A percentile compares a stretch with the other conserved stretches of the same genome.
Conservation (phyloP, 2,113 vertebrate species). For the Odocoileus hemionus region DNA sequence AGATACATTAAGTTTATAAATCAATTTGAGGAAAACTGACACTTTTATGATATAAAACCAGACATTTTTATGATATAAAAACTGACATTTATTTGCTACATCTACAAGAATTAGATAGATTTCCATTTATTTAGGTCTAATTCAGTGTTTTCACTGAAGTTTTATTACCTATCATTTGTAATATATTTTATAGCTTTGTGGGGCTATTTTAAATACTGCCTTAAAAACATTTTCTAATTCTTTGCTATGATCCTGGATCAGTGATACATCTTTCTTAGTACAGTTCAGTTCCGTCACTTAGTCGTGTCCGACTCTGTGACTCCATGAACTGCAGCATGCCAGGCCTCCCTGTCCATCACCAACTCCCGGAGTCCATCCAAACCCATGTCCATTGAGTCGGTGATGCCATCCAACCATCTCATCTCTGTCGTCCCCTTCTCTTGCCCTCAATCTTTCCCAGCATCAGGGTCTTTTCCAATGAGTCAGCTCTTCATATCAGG, state of each 20-base stretch:
- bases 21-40: not conserved
- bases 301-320: too few relatives aligned
- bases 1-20: not conserved
- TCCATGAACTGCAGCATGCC: too few relatives aligned
- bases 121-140: not conserved
- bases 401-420: too few relatives aligned
- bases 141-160: not conserved
- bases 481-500: too few relatives aligned
- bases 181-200: not conserved
- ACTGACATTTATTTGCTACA: not conserved
- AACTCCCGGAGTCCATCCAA: too few relatives aligned
- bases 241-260: not conserved
- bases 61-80: not conserved
- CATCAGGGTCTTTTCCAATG: too few relatives aligned
- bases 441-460: too few relatives aligned
- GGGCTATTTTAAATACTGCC: not conserved
- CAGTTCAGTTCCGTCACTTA: not conserved
- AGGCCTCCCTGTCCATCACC: too few relatives aligned
- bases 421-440: too few relatives aligned
- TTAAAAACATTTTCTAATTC: not conserved
- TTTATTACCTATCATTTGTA: constrained; percentile 16
- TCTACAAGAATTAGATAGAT: not conserved
- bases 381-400: too few relatives aligned
- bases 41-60: not conserved
- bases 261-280: not conserved